Base-by-base conservation (phyloP, 30 jellyfish, hydroid and myxozoan species). In the Mastigias papua region DNA sequence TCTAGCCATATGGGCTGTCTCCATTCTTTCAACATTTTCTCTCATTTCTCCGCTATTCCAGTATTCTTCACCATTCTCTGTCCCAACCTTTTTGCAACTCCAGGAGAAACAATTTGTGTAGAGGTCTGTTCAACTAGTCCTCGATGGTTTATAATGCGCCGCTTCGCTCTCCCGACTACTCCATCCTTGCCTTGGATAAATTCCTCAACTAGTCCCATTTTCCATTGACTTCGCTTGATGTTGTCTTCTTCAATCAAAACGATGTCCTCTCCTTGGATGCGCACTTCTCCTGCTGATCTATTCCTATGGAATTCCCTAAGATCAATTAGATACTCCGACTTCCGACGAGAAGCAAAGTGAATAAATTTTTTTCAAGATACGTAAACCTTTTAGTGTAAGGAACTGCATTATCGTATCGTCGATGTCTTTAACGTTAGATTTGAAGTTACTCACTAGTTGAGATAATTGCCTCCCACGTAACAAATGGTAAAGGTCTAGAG, bases 291-390 rank as follows among this genome's bases (percentile, higher is more conserved):
- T 46, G 60, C 16, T 16, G 60, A 16, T 46, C 16, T 46, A 16
- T 46, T 8, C 16, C 60, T 46, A 46, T 46, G 60, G 16, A 8
- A 16, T 16, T 77, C 78, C 54, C 88, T 27, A 15, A 49, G 79
- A 20, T 77, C 82, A 48, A 77, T 61, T 7, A 77, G 50, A 77
- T 77, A 77, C 57, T 77, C 88, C 20, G 20, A 8, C 50, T 48
- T 77, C 88, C 88, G 50, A 25, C 58, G 88, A 77, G 88, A 77
- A 8, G 37, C 57, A 28, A 77, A 77, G 50, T 77, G 88, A 32
- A 20, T 26, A 25, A 77, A 49, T 54, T 54, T 49, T 17, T 54
- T 62, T 3, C 22, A 22, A 77, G 79, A 54, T 77, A 77, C 79
- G 19, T 6, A 77, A 77, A 77, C 50, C 42, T 23, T 27, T 54